A percentile compares a stretch with the other conserved stretches of the same genome.
phyloP scores from a whole-genome alignment of 2,888 invertebrate species.

The Corbicula japonica region DNA sequence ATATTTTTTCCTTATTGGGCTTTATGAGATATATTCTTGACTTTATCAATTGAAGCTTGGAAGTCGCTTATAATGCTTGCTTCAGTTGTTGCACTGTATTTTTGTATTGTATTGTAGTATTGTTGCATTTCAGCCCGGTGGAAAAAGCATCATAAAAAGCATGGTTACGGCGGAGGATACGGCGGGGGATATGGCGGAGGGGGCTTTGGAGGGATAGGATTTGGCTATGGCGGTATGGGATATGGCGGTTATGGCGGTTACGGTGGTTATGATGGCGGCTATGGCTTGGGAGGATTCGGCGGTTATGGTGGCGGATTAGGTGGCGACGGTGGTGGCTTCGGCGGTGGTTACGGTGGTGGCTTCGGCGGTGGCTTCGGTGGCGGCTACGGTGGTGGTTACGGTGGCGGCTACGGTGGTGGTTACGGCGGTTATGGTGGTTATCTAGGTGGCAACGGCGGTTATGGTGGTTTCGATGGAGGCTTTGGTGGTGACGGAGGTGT shows the following conservation, averaged over 20 bases:
- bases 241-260: constrained; percentile 3
- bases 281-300: not conserved
- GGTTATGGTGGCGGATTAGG: not conserved
- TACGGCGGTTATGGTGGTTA: not conserved
- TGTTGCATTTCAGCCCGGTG: too few relatives aligned
- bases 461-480: constrained; percentile 13
- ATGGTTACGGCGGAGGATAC: too few relatives aligned
- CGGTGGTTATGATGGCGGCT: constrained; percentile 7
- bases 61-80: too few relatives aligned
- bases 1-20: too few relatives aligned
- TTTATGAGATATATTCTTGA: too few relatives aligned
- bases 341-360: too few relatives aligned
- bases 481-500: constrained; percentile 2
- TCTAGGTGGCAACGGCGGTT: not conserved
- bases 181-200: constrained; percentile 15
- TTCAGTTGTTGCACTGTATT: too few relatives aligned
- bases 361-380: too few relatives aligned
- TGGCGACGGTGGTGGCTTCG: not conserved
- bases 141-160: too few relatives aligned
- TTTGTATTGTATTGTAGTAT: too few relatives aligned
- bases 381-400: too few relatives aligned
- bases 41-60: too few relatives aligned
- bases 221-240: not conserved
- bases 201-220: not conserved
- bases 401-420: not conserved